Evolutionary conservation across 2,888 invertebrate genomes (phyloP), one percentile per base, ranked within the genome.

Genomic region (Artemia sinica): DNA sequence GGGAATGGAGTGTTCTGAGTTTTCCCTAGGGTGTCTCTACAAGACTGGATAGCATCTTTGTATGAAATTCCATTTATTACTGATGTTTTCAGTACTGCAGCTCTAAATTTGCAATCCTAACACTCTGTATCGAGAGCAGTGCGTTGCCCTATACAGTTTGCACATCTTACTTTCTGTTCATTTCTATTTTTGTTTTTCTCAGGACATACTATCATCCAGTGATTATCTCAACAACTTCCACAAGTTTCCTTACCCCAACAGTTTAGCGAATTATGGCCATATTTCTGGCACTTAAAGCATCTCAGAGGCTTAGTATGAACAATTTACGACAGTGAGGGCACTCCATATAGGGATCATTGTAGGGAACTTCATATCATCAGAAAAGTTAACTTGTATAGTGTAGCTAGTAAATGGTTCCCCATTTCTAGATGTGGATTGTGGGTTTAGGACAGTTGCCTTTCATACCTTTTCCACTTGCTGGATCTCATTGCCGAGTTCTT

Each of bases 251-350:
- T 52, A 13, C 58, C 58, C 58, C 58, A 52, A 14, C 58, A 52
- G 14, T 52, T 52, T 52, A 52, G 58, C 13, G 2, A 14, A 14
- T 52, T 52, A 14, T 52, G 58, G 58, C 58, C 14, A 52, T 2
- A 52, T 52, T 52, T 52, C 58, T 52, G 58, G 58, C 58, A 52
- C 14, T 52, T 52, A 14, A 52, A 52, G 58, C 58, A 52, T 14
- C 58, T 52, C 58, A 52, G 58, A n/a, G 58, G 58, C 14, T 14
- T 52, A 5, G 7, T 52, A 52, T 14, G 14, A 3, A 52, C 58
- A 7, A 5, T 52, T 52, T 13, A 52, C 58, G 5, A 52, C 58
- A 52, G 58, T 52, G 58, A 52, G 58, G 58, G 58, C 58, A n/a
- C 58, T 52, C 58, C 58, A 52, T 52, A 5, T 52, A n/a, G 58